phyloP scores from a whole-genome alignment of 2,797 vertebrate species.

The Chloroceryle inda region DNA sequence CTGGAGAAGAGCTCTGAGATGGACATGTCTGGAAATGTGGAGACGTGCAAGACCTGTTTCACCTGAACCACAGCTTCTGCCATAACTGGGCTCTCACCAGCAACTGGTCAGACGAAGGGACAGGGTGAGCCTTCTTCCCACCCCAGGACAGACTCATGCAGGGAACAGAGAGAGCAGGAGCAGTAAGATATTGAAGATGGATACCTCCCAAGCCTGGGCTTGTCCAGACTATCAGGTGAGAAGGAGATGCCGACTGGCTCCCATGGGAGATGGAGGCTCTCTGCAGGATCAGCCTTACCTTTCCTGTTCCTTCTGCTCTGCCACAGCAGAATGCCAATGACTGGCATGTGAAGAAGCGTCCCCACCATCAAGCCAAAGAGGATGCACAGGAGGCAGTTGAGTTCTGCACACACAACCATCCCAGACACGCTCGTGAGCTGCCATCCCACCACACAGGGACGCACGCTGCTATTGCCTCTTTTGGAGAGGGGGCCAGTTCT shows the following conservation, averaged over 20 bases:
- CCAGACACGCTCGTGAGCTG: neutral
- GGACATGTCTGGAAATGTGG: neutral
- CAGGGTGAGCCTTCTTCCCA: neutral
- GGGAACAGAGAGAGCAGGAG: neutral
- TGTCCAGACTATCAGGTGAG: neutral
- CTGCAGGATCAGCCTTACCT: neutral
- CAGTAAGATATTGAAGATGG: neutral
- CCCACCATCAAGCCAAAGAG: neutral
- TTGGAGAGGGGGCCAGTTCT: fast-evolving
- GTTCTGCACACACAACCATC: neutral
- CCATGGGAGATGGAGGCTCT: neutral
- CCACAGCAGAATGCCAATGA: slow-evolving; percentile 18
- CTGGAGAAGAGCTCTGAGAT: neutral
- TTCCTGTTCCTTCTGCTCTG: neutral
- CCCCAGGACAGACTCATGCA: neutral
- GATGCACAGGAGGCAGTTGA: neutral
- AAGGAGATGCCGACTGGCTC: neutral
- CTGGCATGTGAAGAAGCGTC: neutral
- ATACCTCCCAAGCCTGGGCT: neutral
- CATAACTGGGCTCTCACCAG: neutral
- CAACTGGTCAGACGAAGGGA: neutral
- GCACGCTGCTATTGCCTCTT: neutral
- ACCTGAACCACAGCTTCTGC: neutral
- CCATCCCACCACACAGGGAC: fast-evolving
- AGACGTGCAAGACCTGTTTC: neutral